These are phyloP conservation scores for Thecocarcelia acutangulata DNA, from an alignment of 2,888 invertebrate species.

Conservation along the genomic window DNA sequence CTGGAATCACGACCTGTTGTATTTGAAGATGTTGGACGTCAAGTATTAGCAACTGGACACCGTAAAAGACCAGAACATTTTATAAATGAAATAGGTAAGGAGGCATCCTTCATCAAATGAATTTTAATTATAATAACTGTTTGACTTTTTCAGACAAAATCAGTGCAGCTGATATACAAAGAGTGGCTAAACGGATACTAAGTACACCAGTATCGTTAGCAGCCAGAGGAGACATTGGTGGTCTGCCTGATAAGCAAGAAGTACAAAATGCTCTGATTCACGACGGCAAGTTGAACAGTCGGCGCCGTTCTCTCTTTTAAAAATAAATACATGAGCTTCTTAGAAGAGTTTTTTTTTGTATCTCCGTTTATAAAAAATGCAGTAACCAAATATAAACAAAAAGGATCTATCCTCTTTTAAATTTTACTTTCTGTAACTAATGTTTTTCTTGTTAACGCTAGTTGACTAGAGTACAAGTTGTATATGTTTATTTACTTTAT, in stretches of 20 bases:
- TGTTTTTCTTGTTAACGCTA: constrained; percentile 1
- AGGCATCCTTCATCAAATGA: not conserved
- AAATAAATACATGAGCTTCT: constrained; percentile 58
- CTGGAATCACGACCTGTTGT: constrained; percentile 98
- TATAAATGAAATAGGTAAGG: constrained; percentile 93
- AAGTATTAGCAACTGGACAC: constrained; percentile 96
- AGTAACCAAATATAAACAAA: constrained; percentile 29
- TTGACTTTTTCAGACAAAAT: constrained; percentile 87
- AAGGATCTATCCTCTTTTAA: not conserved
- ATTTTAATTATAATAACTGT: not conserved
- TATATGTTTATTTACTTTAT: too few species aligned
- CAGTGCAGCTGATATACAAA: constrained; percentile 89
- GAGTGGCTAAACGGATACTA: constrained; percentile 93
- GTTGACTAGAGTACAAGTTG: too few species aligned
- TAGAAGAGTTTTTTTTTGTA: constrained; percentile 55
- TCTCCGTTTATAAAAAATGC: not conserved
- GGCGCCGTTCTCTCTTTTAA: constrained; percentile 79
- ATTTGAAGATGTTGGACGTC: constrained; percentile 98
- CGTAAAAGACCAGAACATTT: constrained; percentile 95
- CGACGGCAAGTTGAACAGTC: constrained; percentile 77
- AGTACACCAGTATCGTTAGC: constrained; percentile 92
- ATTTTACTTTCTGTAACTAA: constrained; percentile 23
- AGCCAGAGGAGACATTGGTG: constrained; percentile 92
- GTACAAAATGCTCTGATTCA: constrained; percentile 84
- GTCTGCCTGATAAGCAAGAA: constrained; percentile 89